These are phyloP conservation scores for Accipiter virgatus DNA, from an alignment of 2,113 vertebrate species.

Conservation along the genomic window DNA sequence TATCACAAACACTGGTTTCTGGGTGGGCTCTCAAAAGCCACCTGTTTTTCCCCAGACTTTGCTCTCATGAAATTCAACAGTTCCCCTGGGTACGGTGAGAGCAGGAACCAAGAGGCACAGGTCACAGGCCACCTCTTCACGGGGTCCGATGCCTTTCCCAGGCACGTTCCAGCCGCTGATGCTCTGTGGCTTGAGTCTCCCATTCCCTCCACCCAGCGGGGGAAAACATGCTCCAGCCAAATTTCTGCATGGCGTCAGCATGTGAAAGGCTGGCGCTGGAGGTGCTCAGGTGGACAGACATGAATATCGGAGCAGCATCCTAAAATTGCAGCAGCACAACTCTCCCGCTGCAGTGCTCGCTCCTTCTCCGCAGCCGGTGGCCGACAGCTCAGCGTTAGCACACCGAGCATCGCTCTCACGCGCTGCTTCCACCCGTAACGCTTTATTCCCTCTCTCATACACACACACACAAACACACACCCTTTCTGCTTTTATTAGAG, in stretches of 20 bases:
- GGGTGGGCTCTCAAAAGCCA: neutral
- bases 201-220: rapidly evolving
- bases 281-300: rapidly evolving
- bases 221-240: neutral
- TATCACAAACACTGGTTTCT: neutral
- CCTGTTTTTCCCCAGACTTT: neutral
- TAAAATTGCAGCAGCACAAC: neutral
- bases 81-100: rapidly evolving
- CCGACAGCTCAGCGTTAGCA: neutral
- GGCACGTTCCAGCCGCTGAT: rapidly evolving
- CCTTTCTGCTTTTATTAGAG: neutral
- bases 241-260: neutral
- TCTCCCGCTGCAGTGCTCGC: neutral
- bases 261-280: neutral
- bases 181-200: neutral
- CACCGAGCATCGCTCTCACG: neutral
- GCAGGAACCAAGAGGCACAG: rapidly evolving
- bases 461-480: neutral
- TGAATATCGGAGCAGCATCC: rapidly evolving
- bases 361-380: neutral
- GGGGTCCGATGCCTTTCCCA: neutral
- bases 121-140: rapidly evolving
- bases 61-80: neutral
- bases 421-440: neutral
- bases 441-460: neutral